Percentiles rank a stretch among this genome's conserved stretches.
Evolutionary conservation across 2,888 invertebrate genomes (phyloP).

Genomic region (Bellardia pandia): DNA sequence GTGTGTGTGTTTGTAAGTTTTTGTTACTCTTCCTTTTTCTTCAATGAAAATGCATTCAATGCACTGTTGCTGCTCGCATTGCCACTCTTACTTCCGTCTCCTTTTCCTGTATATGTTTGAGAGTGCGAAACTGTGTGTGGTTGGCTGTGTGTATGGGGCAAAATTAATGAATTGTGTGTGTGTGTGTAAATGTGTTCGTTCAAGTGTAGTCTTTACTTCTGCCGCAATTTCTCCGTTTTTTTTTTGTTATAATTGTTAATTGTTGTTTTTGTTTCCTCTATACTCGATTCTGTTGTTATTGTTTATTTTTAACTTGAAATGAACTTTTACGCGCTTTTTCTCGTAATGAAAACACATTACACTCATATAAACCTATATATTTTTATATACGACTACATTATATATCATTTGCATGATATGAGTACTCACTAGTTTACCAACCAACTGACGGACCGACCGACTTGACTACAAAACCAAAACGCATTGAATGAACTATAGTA

Average conservation of each 20-base stretch:
- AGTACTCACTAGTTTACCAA: neutral
- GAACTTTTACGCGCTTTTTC: conserved; percentile 62
- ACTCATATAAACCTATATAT: neutral
- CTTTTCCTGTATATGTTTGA: conserved; percentile 19
- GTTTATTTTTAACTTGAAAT: conserved; percentile 59
- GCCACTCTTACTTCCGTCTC: conserved; percentile 64
- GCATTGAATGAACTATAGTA: neutral
- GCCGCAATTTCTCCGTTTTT: conserved; percentile 12
- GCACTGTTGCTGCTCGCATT: conserved; percentile 57
- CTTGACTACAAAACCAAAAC: conserved; percentile 8
- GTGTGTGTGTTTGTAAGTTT: neutral
- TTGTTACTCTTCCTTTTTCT: neutral
- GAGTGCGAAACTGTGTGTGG: neutral
- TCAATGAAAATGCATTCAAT: conserved; percentile 54
- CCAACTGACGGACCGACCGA: neutral
- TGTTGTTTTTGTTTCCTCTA: conserved; percentile 19
- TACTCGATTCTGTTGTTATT: conserved; percentile 31
- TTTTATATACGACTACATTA: neutral
- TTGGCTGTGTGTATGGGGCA: conserved; percentile 8
- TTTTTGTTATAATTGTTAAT: conserved; percentile 1
- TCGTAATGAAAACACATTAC: conserved; percentile 54
- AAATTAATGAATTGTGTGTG: neutral
- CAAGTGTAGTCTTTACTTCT: conserved; percentile 23
- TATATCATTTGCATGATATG: conserved; percentile 49
- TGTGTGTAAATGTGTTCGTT: neutral